Evolutionary conservation across 2,113 vertebrate genomes (phyloP).

Genomic region (Laticauda laticaudata): DNA sequence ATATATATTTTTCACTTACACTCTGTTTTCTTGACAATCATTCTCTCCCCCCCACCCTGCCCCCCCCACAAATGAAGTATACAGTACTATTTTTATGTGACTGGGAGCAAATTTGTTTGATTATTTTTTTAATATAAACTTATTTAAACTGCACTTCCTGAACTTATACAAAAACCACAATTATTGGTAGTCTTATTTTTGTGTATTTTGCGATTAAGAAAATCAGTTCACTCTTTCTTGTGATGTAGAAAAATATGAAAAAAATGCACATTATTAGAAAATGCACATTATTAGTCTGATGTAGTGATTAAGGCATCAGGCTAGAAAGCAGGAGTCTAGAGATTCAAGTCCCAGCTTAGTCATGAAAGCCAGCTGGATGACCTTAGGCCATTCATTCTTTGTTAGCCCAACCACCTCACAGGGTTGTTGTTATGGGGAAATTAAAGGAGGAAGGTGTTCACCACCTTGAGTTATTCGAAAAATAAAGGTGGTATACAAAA

Average conservation of each 20-base stretch:
- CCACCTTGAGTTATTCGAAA: no score
- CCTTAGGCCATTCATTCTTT: no score
- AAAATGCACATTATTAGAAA: not conserved
- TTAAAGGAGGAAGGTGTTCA: no score
- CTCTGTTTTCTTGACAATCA: not conserved
- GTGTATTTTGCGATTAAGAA: not conserved
- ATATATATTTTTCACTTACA: not conserved
- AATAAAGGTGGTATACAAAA: no score
- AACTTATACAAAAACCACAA: not conserved
- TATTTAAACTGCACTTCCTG: not conserved
- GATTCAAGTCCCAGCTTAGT: no score
- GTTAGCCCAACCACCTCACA: no score
- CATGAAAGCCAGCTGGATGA: no score
- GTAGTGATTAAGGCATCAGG: no score
- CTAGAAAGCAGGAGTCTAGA: no score
- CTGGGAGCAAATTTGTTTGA: not conserved
- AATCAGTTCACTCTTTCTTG: not conserved
- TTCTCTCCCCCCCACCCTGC: accelerated
- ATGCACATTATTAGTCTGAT: not conserved
- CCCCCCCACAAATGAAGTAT: not conserved
- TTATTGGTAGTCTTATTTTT: not conserved
- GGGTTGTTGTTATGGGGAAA: no score
- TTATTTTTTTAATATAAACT: not conserved
- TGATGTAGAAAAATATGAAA: not conserved
- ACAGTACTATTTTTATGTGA: not conserved